A percentile compares a stretch with the other conserved stretches of the same genome.
phyloP scores from a whole-genome alignment of 37 sponge, comb jelly and placozoan genomes.

The Bolinopsis microptera region DNA sequence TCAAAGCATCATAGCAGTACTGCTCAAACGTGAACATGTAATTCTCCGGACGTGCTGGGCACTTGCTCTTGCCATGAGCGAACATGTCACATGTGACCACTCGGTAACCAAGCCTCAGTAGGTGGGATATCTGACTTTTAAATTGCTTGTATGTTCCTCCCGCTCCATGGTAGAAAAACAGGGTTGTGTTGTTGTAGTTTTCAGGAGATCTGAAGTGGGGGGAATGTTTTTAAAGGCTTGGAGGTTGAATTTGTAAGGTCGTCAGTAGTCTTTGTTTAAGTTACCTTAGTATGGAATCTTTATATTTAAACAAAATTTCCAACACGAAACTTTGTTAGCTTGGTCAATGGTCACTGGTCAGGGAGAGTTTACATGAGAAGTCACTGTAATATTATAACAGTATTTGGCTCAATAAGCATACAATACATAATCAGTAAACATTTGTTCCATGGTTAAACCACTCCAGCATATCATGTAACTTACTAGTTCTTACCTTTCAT shows the following conservation, averaged over 20 bases:
- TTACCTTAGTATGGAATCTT: too few relatives aligned
- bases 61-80: conserved; percentile 19
- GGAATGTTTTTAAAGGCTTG: too few relatives aligned
- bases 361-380: too few relatives aligned
- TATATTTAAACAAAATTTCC: too few relatives aligned
- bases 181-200: not conserved
- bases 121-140: not conserved
- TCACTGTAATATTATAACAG: not conserved
- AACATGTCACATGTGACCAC: conserved; percentile 59
- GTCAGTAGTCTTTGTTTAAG: too few relatives aligned
- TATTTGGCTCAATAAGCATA: too few relatives aligned
- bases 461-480: too few relatives aligned
- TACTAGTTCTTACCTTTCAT: conserved; percentile 45
- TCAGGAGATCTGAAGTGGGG: conserved; percentile 1
- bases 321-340: too few relatives aligned
- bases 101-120: not conserved
- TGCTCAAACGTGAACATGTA: conserved; percentile 62
- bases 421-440: too few relatives aligned
- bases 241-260: too few relatives aligned
- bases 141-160: conserved; percentile 49
- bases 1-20: conserved; percentile 56
- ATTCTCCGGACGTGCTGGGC: not conserved
- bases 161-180: conserved; percentile 55
- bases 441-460: too few relatives aligned
- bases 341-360: too few relatives aligned